A percentile compares a stretch with the other conserved stretches of the same genome.
Conservation (phyloP, 37 sponge, comb jelly and placozoan genomes). For the Mnemiopsis leidyi region DNA sequence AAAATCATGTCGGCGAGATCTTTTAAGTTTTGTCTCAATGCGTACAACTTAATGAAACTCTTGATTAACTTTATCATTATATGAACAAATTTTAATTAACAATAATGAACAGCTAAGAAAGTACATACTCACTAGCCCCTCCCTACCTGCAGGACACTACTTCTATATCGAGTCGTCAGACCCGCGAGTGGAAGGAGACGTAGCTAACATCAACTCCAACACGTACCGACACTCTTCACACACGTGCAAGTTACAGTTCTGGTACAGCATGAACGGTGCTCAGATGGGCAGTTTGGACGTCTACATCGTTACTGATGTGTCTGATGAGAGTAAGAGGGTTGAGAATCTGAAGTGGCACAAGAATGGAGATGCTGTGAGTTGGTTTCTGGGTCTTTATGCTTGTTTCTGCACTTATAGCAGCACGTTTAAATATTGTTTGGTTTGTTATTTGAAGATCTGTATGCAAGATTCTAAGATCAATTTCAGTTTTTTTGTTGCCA, state of each 20-base stretch:
- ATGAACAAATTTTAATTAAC: too few species aligned
- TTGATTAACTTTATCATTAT: too few species aligned
- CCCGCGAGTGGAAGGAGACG: conserved; percentile 58
- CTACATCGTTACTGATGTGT: conserved; percentile 51
- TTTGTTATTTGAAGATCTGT: too few species aligned
- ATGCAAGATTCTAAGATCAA: too few species aligned
- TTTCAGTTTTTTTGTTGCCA: too few species aligned
- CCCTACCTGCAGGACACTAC: conserved; percentile 56
- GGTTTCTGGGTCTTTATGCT: background rate
- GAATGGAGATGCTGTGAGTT: conserved; percentile 40
- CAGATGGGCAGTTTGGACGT: conserved; percentile 50
- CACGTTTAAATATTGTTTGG: too few species aligned
- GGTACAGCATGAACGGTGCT: conserved; percentile 70
- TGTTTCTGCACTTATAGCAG: too few species aligned
- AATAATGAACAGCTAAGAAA: too few species aligned
- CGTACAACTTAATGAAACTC: too few species aligned
- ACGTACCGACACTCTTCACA: conserved; percentile 42
- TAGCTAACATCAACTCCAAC: conserved; percentile 47
- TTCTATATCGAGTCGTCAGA: conserved; percentile 68
- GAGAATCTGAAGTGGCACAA: conserved; percentile 28
- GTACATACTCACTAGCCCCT: background rate
- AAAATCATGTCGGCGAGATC: too few species aligned
- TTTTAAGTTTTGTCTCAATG: too few species aligned
- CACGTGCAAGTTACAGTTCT: conserved; percentile 67
- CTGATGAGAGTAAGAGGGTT: background rate